Percentiles rank a stretch among this genome's conserved stretches.
These are phyloP conservation scores for Drosophila birchii DNA, from an alignment of 2,888 invertebrate species.

Conservation along the genomic window DNA sequence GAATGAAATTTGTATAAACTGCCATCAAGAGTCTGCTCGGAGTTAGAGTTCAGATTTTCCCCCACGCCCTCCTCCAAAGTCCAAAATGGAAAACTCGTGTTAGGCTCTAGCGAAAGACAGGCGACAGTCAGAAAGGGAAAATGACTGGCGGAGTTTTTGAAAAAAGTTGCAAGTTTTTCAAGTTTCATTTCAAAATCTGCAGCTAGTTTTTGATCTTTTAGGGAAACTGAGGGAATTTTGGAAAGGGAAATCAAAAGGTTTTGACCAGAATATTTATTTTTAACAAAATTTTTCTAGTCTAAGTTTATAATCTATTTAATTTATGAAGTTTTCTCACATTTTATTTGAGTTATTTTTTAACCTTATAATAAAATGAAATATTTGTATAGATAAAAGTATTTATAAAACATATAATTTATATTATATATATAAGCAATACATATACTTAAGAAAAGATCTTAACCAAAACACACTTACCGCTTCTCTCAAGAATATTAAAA, in stretches of 20 bases:
- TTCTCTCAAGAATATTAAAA: neutral
- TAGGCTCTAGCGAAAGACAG: constrained; percentile 6
- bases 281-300: neutral
- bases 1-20: constrained; percentile 53
- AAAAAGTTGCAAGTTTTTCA: constrained; percentile 6
- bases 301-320: neutral
- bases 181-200: neutral
- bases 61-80: constrained; percentile 3
- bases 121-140: neutral
- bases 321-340: neutral
- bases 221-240: neutral
- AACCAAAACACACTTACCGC: no score
- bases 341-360: neutral
- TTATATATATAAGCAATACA: no score
- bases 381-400: no score
- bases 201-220: neutral
- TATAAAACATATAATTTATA: no score
- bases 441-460: no score
- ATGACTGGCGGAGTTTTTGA: neutral
- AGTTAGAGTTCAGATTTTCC: constrained; percentile 15
- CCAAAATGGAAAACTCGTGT: constrained; percentile 46
- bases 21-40: constrained; percentile 25
- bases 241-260: no score
- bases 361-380: no score
- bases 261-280: neutral